phyloP scores from a whole-genome alignment of 2,888 invertebrate species.

The Idaea biselata region DNA sequence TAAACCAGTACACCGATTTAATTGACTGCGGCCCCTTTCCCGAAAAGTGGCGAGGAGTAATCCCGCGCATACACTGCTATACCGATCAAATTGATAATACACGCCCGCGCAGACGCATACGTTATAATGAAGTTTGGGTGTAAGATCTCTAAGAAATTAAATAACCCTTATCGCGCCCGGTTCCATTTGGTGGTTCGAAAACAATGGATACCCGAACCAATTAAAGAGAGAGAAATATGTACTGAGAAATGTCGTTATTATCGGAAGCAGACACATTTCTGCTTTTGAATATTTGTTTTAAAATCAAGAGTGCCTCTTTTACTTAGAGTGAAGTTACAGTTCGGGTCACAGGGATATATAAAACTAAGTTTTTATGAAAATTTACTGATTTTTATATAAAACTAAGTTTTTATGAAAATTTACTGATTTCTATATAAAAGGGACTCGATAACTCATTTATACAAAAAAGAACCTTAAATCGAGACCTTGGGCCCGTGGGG shows the following conservation, averaged over 20 bases:
- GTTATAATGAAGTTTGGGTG: background rate
- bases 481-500: no score
- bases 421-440: no score
- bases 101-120: background rate
- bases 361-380: background rate
- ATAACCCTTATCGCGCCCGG: background rate
- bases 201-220: background rate
- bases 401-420: background rate
- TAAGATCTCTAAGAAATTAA: background rate
- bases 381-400: background rate
- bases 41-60: background rate
- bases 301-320: background rate
- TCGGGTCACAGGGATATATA: background rate
- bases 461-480: no score
- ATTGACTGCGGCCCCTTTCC: background rate
- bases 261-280: background rate
- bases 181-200: background rate
- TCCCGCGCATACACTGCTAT: background rate
- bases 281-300: background rate
- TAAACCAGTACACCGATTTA: background rate
- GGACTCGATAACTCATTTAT: no score
- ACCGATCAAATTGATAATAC: no score
- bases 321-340: background rate
- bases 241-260: background rate
- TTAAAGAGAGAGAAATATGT: background rate